Conservation (phyloP, 53 echinoderm and acorn worm genomes). For the Patiria pectinifera region DNA sequence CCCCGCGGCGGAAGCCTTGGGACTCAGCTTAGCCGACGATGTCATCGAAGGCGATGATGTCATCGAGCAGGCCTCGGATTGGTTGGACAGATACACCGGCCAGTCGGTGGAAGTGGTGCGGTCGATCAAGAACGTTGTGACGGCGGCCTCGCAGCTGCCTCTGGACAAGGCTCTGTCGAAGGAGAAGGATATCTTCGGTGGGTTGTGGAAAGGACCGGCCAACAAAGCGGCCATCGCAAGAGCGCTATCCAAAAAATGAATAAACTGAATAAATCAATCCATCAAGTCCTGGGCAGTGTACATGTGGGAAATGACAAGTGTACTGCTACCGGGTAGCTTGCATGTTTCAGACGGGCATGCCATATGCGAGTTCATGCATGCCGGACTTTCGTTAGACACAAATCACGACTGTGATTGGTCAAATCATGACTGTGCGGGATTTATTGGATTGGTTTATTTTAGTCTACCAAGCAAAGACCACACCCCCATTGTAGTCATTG, state of each 20-base stretch:
- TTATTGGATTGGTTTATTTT: too few relatives aligned
- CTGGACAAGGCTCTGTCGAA: conserved; percentile 83
- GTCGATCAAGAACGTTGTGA: conserved; percentile 82
- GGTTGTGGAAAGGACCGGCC: conserved; percentile 76
- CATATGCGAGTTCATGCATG: too few relatives aligned
- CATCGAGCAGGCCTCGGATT: conserved; percentile 56
- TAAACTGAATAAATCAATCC: neutral
- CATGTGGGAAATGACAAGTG: too few relatives aligned
- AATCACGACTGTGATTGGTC: too few relatives aligned
- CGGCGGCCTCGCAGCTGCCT: conserved; percentile 77
- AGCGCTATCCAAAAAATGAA: conserved; percentile 1
- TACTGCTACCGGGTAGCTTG: too few relatives aligned
- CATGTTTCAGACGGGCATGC: too few relatives aligned
- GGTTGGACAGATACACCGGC: conserved; percentile 76
- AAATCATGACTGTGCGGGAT: too few relatives aligned
- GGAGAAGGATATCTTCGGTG: conserved; percentile 88
- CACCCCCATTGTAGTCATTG: too few relatives aligned
- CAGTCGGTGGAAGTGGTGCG: conserved; percentile 72
- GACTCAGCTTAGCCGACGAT: conserved; percentile 73
- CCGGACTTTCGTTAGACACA: too few relatives aligned
- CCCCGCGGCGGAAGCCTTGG: conserved; percentile 57
- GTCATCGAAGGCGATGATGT: conserved; percentile 62
- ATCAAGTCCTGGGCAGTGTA: too few relatives aligned
- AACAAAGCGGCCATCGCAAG: conserved; percentile 65
- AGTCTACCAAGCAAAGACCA: too few relatives aligned